Conservation (phyloP, 2,113 vertebrate genomes). For the Telmatochromis brichardi region DNA sequence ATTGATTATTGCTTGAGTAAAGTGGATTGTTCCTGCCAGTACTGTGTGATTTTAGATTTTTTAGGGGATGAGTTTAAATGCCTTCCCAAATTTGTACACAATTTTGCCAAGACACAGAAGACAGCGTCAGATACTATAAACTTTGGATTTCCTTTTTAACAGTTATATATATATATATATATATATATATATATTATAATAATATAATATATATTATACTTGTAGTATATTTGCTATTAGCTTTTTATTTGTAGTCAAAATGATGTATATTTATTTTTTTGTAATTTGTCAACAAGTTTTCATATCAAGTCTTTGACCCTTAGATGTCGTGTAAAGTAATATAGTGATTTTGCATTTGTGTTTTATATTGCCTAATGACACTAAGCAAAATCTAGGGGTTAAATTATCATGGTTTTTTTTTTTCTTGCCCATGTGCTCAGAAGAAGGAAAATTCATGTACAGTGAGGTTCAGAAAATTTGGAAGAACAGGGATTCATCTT, state of each 20-base stretch:
- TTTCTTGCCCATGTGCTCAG: neutral
- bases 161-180: neutral
- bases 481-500: neutral
- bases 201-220: neutral
- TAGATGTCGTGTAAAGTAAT: neutral
- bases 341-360: neutral
- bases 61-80: neutral
- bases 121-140: neutral
- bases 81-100: neutral
- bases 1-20: neutral
- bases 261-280: neutral
- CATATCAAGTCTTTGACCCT: neutral
- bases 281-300: neutral
- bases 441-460: neutral
- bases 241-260: neutral
- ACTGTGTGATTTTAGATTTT: neutral
- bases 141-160: neutral
- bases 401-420: neutral
- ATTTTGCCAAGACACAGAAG: neutral
- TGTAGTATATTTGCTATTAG: neutral
- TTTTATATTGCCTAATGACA: neutral
- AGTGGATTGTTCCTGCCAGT: neutral
- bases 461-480: neutral
- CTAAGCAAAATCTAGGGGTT: neutral
- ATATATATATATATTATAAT: too few relatives aligned